Evolutionary conservation across 2,888 invertebrate species (phyloP).

Genomic region (Volucella inflata): DNA sequence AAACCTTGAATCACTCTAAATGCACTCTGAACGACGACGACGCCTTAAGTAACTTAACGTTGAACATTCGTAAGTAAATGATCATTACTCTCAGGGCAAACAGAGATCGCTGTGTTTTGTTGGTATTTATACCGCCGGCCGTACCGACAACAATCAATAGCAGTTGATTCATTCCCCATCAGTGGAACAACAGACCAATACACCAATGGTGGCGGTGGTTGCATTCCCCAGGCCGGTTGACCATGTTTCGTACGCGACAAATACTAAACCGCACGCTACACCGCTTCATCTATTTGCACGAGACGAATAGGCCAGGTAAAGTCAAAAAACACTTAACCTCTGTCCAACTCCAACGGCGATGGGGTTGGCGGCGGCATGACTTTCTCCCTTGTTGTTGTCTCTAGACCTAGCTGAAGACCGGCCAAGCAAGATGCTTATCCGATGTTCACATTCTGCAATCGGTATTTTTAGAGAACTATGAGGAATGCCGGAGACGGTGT

Average conservation of each 20-base stretch:
- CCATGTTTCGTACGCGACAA: constrained; percentile 36
- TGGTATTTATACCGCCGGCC: constrained; percentile 2
- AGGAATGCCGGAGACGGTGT: constrained; percentile 59
- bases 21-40: constrained; percentile 41
- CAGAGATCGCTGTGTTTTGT: constrained; percentile 29
- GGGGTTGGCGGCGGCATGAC: constrained; percentile 14
- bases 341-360: no score
- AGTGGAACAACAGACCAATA: constrained; percentile 46
- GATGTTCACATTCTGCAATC: constrained; percentile 33
- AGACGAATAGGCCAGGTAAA: constrained; percentile 4
- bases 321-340: constrained; percentile 4
- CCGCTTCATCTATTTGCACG: constrained; percentile 44
- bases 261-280: background rate
- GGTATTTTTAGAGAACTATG: constrained; percentile 55
- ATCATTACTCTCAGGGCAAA: constrained; percentile 48
- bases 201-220: constrained; percentile 2
- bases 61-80: constrained; percentile 41
- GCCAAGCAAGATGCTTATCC: constrained; percentile 48
- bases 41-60: constrained; percentile 20
- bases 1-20: constrained; percentile 83
- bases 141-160: constrained; percentile 55
- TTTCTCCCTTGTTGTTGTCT: constrained; percentile 48
- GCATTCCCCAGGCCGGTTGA: constrained; percentile 41
- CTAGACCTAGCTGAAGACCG: constrained; percentile 41
- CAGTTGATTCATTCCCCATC: constrained; percentile 58